These are phyloP conservation scores for Microtus montanus DNA, from an alignment of 2,113 vertebrate genomes.

Conservation along the genomic window DNA sequence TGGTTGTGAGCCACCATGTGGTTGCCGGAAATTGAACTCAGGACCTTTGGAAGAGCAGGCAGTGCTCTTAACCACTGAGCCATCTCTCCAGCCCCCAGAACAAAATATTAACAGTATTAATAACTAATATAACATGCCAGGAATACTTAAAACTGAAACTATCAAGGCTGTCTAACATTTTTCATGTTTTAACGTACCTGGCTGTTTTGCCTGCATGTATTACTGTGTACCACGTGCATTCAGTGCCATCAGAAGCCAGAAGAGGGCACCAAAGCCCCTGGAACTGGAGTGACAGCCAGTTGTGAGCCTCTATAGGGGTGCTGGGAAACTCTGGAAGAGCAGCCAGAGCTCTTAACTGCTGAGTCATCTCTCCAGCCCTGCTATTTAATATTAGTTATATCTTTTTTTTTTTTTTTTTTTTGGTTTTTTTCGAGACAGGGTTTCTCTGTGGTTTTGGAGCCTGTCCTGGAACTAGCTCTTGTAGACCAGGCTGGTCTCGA, in stretches of 20 bases:
- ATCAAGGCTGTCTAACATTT: not conserved
- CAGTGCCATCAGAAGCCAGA: not conserved
- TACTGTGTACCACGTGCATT: not conserved
- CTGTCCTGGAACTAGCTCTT: no score
- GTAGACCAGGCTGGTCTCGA: no score
- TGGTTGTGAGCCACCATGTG: no score
- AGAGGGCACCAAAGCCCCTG: not conserved
- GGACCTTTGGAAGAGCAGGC: no score
- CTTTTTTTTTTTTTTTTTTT: no score
- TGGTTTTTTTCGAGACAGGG: no score
- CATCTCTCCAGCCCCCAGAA: not conserved
- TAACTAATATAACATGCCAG: not conserved
- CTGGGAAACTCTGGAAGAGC: not conserved
- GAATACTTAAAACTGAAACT: not conserved
- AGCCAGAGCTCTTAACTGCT: not conserved
- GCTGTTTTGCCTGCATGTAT: not conserved
- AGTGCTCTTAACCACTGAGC: no score
- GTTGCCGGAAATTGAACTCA: no score
- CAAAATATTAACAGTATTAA: conserved; percentile 10
- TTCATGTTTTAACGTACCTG: not conserved
- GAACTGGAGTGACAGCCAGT: not conserved
- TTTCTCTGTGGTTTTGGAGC: no score
- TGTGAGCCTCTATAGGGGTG: not conserved
- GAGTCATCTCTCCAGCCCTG: not conserved
- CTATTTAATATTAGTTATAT: not conserved